Base-by-base conservation (phyloP, 2,113 vertebrate species). In the Pygoscelis antarcticus region DNA sequence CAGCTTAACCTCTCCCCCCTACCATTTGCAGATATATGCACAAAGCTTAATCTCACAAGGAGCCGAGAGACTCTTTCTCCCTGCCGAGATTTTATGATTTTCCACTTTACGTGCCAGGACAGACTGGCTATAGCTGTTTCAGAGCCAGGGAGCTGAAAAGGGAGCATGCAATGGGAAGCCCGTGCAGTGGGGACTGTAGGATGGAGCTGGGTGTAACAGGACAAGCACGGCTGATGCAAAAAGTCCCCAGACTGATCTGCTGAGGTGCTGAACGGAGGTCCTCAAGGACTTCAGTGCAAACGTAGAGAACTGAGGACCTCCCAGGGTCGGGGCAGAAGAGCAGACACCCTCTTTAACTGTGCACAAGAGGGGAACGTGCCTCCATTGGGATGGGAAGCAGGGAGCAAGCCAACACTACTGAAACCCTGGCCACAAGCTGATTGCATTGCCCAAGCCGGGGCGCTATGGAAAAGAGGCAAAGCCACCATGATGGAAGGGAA, bases 1-100 rank as follows among this genome's bases (percentile, higher is more conserved):
- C 92, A 11, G 89, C 81, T 95, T 64, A 92, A 96, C 92, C 93
- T 71, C 90, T 95, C 86, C 61, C 89, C 72, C 70, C 55, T n/a
- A 19, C 22, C 89, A 69, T 61, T 76, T 82, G 92, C 92, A 95
- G 86, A 65, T 40, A 6, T 16, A 54, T 36, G 77, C 92, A 58
- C 86, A 30, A 42, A 70, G 89, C 44, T 61, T 20, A 58, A 55
- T 62, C 92, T 83, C 94, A 74, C 88, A 51, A 60, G 60, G 76
- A 92, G 92, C 89, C 3, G 0, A 8, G 83, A 87, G 76, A 47
- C 57, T 57, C 54, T 82, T 90, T 3, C 64, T 75, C 79, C 61
- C 83, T 26, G 51, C 60, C 64, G 83, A 78, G 72, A 55, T 44
- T 91, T 70, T 13, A 52, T 1, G 3, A 9, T 11, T 27, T 78